phyloP scores from a whole-genome alignment of 2,113 vertebrate species.

The Origma solitaria region DNA sequence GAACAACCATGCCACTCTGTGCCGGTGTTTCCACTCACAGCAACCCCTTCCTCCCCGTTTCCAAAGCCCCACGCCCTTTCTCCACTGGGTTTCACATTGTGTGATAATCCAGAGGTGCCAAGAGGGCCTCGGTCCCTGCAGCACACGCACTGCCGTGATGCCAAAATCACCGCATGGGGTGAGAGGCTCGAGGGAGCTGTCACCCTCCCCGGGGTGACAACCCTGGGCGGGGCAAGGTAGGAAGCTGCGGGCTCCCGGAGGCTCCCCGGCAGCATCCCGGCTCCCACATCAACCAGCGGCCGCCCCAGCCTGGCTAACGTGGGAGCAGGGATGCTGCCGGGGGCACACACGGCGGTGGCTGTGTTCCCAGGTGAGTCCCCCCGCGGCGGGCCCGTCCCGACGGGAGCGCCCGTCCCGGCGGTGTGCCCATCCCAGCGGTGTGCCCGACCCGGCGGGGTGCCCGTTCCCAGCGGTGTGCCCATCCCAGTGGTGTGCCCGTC shows the following conservation, averaged over 20 bases:
- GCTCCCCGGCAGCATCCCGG: neutral
- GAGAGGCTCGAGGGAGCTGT: neutral
- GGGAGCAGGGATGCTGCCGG: no score
- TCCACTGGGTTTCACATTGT: neutral
- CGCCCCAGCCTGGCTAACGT: neutral
- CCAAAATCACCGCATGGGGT: neutral
- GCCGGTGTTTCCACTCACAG: fast-evolving
- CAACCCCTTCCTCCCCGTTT: neutral
- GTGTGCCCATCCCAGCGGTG: neutral
- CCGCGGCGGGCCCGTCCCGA: neutral
- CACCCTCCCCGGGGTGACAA: neutral
- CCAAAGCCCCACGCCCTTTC: neutral
- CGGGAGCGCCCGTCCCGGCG: no score
- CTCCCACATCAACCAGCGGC: neutral
- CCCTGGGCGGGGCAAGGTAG: neutral
- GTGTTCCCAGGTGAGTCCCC: neutral
- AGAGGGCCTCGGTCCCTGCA: neutral
- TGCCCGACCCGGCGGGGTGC: no score
- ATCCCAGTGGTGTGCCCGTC: neutral
- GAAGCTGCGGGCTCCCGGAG: neutral
- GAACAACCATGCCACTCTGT: fast-evolving
- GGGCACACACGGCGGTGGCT: neutral
- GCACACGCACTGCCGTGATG: neutral
- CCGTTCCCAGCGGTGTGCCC: neutral
- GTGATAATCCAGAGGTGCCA: neutral